Conservation (phyloP, 2,113 vertebrate genomes). For the Corythoichthys intestinalis region DNA sequence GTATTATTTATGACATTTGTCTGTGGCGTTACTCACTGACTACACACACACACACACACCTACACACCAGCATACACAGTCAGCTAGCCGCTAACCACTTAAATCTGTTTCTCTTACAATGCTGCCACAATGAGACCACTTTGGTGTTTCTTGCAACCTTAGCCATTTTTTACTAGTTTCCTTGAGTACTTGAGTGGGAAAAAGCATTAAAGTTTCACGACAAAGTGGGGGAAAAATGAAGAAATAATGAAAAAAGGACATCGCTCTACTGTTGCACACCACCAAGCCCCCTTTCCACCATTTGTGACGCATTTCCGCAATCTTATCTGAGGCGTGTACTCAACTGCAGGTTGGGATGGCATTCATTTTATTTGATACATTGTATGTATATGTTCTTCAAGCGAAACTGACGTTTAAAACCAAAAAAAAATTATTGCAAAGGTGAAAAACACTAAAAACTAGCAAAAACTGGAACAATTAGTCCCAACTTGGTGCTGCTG, state of each 20-base stretch:
- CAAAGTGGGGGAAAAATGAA: conserved; percentile 29
- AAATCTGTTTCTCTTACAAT: conserved; percentile 46
- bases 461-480: no score
- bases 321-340: background rate
- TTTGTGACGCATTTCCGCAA: background rate
- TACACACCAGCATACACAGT: conserved; percentile 36
- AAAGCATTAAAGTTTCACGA: conserved; percentile 73
- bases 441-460: no score
- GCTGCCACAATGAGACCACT: conserved; percentile 42
- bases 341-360: background rate
- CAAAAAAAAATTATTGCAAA: no score
- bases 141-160: conserved; percentile 65
- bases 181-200: conserved; percentile 65
- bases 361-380: background rate
- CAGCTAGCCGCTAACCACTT: conserved; percentile 48
- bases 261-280: conserved; percentile 35
- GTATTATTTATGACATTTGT: conserved; percentile 70
- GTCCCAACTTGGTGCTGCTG: no score
- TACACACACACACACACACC: conserved; percentile 60
- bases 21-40: conserved; percentile 33
- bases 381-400: no score
- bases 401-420: no score
- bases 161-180: conserved; percentile 72
- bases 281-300: background rate
- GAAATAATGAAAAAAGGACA: conserved; percentile 44